These are phyloP conservation scores for Pardalotus punctatus DNA, from an alignment of 2,113 vertebrate genomes.

Conservation along the genomic window DNA sequence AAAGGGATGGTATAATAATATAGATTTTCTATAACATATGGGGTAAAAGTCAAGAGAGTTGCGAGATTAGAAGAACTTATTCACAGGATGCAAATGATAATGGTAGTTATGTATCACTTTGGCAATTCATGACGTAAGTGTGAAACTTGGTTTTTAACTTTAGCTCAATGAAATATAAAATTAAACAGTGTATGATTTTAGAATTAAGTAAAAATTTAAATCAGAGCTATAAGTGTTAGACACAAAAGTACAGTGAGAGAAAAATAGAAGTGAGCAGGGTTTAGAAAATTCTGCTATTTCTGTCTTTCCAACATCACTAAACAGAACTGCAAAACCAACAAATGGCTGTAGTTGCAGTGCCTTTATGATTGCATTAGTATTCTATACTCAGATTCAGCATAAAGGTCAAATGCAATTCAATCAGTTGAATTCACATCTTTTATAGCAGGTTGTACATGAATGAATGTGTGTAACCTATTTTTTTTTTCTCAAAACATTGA, in stretches of 20 bases:
- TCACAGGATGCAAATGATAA: background rate
- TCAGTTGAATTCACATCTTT: background rate
- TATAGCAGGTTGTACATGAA: background rate
- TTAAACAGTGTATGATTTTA: background rate
- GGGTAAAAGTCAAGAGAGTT: background rate
- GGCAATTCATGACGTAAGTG: background rate
- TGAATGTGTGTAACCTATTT: background rate
- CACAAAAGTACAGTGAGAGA: background rate
- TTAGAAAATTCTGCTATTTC: background rate
- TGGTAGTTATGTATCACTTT: background rate
- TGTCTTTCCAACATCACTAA: background rate
- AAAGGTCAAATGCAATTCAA: conserved; percentile 18
- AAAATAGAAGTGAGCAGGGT: background rate
- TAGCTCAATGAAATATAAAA: background rate
- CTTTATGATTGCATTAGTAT: background rate
- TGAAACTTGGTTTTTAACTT: background rate
- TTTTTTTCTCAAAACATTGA: background rate
- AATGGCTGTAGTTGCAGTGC: background rate
- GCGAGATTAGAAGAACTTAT: background rate
- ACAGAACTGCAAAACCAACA: background rate
- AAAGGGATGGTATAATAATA: background rate
- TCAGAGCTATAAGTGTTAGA: background rate
- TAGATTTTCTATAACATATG: background rate
- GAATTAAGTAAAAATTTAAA: background rate
- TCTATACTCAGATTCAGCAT: background rate